Evolutionary conservation across 2,797 vertebrate species (phyloP).

Genomic region (Buceros bicornis): DNA sequence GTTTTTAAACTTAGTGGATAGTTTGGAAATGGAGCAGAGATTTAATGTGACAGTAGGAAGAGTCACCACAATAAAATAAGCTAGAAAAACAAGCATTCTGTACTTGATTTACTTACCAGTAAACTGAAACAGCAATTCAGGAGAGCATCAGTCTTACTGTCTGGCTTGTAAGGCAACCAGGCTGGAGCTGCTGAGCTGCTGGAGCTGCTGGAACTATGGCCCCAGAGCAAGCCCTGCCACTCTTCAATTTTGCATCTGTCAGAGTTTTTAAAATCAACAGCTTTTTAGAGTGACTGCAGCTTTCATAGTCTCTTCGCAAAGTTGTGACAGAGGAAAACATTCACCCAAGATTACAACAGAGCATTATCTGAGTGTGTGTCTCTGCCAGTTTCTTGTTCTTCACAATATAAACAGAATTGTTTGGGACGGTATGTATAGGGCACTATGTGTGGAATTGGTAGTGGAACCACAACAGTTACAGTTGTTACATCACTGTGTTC

Average conservation of each 20-base stretch:
- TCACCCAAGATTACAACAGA: neutral
- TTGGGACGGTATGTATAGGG: neutral
- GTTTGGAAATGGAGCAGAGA: neutral
- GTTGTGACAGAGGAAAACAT: neutral
- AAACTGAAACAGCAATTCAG: neutral
- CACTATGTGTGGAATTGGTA: neutral
- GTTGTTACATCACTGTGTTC: neutral
- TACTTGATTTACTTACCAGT: neutral
- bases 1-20: neutral
- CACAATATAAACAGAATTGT: neutral
- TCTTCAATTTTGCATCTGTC: neutral
- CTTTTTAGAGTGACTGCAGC: neutral
- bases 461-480: neutral
- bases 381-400: neutral
- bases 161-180: neutral
- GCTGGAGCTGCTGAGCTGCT: neutral
- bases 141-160: neutral
- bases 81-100: neutral
- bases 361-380: neutral
- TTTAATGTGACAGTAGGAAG: neutral
- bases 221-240: neutral
- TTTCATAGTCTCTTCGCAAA: neutral
- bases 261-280: neutral
- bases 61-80: neutral
- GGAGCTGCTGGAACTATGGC: neutral